These are phyloP conservation scores for Silvanus unidentatus DNA, from an alignment of 2,888 invertebrate species.

Conservation along the genomic window DNA sequence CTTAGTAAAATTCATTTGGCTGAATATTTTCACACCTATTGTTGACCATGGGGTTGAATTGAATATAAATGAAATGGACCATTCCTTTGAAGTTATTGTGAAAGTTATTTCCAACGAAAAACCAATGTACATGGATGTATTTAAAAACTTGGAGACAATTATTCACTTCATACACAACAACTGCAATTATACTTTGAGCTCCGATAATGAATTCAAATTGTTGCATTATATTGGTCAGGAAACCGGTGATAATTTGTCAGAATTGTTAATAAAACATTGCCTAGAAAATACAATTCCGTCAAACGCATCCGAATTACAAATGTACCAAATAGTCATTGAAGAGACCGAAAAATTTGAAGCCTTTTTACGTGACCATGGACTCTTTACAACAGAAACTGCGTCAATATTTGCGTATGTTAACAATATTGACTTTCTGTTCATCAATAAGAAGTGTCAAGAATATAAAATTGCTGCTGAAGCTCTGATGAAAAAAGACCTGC, in stretches of 20 bases:
- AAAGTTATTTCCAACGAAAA: conserved; percentile 35
- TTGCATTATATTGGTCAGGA: conserved; percentile 49
- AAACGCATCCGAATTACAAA: conserved; percentile 63
- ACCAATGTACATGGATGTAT: conserved; percentile 51
- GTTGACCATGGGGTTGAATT: conserved; percentile 39
- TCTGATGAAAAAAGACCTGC: conserved; percentile 76
- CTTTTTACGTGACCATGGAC: conserved; percentile 52
- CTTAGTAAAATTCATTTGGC: conserved; percentile 55
- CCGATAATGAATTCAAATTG: background rate
- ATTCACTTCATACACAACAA: conserved; percentile 55
- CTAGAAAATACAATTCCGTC: conserved; percentile 71
- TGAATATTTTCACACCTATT: conserved; percentile 54
- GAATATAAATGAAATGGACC: conserved; percentile 15
- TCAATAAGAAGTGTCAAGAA: conserved; percentile 68
- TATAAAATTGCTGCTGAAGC: conserved; percentile 62
- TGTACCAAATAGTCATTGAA: conserved; percentile 57
- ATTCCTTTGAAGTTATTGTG: conserved; percentile 35
- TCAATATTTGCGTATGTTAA: conserved; percentile 64
- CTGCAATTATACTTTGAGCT: conserved; percentile 44
- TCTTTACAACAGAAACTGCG: conserved; percentile 52
- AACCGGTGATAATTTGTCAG: conserved; percentile 56
- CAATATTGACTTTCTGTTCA: conserved; percentile 70
- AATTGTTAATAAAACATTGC: conserved; percentile 65
- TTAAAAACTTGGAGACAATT: conserved; percentile 52
- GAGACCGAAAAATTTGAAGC: conserved; percentile 64